Base-by-base conservation (phyloP, 2,888 invertebrate genomes). In the Epinotia demarniana region DNA sequence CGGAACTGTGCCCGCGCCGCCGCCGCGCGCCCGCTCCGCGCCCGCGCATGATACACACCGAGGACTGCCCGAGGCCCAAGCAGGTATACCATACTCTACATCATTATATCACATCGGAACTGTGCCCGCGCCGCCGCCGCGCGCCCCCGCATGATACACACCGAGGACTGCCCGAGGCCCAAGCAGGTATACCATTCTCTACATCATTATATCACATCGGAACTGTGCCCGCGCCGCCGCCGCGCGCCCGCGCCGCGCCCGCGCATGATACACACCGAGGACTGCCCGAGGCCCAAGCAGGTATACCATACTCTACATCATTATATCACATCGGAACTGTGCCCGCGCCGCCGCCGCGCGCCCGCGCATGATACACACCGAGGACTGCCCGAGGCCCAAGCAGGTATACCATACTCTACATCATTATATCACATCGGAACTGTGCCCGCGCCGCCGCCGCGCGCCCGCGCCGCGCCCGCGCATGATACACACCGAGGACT, bases 231-330 rank as follows among this genome's bases (percentile, higher is more conserved):
- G 8, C 81, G 85, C 77, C 62, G 95, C 79, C 58, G 79, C 77
- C 62, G 77, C 77, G 57, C 60, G n/a, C 77, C 64, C 66, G 73
- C 79, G 87, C 75, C 77, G 60, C 60, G 19, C 77, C 64, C 66
- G 73, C 67, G 92, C 94, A 70, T 86, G 53, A 53, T 53, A 13
- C 53, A 53, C 53, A 53, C 88, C 76, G 91, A 94, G 9, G 92
- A 95, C 0, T 93, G 96, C 46, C 96, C 97, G 4, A 96, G 96
- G 83, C 96, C 95, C 58, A 96, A 96, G 83, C 96, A 96, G 84
- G 96, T 96, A 1, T 95, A 94, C 33, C 8, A 33, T 33, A 33
- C 33, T 33, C 33, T 33, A 8, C 2, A n/a, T 53, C 12, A 9
- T 13, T 33, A 33, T 1, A n/a, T 53, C 12, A 16, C 18, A 9